Base-by-base conservation (phyloP, 2,888 invertebrate genomes). In the Ennomos fuscantarius region DNA sequence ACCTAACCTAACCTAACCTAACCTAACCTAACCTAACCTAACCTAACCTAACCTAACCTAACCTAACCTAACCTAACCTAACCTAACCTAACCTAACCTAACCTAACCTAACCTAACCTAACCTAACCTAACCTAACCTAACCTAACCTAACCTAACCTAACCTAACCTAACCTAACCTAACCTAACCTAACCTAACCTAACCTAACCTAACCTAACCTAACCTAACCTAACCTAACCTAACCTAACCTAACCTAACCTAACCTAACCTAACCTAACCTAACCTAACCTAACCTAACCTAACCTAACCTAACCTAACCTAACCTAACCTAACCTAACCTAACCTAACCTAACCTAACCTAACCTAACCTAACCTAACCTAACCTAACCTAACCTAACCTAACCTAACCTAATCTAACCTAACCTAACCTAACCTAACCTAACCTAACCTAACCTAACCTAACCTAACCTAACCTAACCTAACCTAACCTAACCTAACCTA, bases 1-100 rank as follows among this genome's bases (percentile, higher is more conserved):
- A 34, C 15, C 15, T 15, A 15, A 15, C 15, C 15, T 15, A 15
- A 15, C 15, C 15, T 52, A 52, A 58, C 52, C 57, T 52, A 52
- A 58, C 50, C 56, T 50, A 50, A 56, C 45, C 56, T 46, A 50
- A 50, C 49, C 49, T 44, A 49, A 55, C 55, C 55, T 55, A 55
- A 56, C 50, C 56, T 56, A 56, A 56, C 56, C 56, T 58, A 58
- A 58, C 57, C 57, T 58, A 58, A 57, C 57, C 57, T 58, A 58
- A 58, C 57, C 57, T 58, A 58, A 58, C 57, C 57, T 58, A 58
- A 57, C 57, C 57, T 52, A 58, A 58, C 57, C 57, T 52, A 58
- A 58, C 57, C 57, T 58, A 60, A 60, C 60, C 60, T 55, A 60
- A 60, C 60, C 54, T 50, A 59, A 50, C 56, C 51, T 52, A 55